Conservation (phyloP, 2,113 vertebrate species). For the Siphamia tubifer region DNA sequence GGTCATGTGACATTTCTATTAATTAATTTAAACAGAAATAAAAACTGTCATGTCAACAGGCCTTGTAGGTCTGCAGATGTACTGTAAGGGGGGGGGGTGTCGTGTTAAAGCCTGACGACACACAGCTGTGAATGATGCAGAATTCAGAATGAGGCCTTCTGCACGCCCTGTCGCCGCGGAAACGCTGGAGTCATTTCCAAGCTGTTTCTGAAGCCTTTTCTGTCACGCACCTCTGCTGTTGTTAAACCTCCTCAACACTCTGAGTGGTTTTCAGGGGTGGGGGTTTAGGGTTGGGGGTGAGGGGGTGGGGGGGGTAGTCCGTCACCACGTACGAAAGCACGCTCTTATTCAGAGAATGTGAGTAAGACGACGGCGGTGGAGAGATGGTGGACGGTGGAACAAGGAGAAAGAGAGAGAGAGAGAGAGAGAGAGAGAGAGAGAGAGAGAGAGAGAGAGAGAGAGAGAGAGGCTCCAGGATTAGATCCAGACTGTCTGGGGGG, state of each 20-base stretch:
- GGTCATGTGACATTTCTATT: too few relatives aligned
- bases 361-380: too few relatives aligned
- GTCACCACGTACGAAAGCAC: constrained; percentile 16
- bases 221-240: not conserved
- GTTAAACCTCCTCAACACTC: not conserved
- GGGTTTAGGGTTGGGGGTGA: too few relatives aligned
- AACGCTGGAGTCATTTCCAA: constrained; percentile 1
- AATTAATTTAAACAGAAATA: too few relatives aligned
- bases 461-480: constrained; percentile 53
- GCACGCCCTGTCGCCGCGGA: not conserved
- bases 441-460: too few relatives aligned
- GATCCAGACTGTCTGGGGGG: constrained; percentile 62
- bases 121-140: not conserved
- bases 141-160: not conserved
- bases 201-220: constrained; percentile 12
- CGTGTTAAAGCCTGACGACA: too few relatives aligned
- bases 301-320: not conserved
- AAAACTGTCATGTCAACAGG: too few relatives aligned
- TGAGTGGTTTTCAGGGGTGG: not conserved
- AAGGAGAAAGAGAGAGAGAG: constrained; percentile 38
- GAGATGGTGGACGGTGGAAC: constrained; percentile 51
- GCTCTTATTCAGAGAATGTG: too few relatives aligned
- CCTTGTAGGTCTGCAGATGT: too few relatives aligned
- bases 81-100: too few relatives aligned
- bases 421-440: too few relatives aligned